Conservation (phyloP, 1,140 invertebrate species). For the Hycleus phaleratus region DNA sequence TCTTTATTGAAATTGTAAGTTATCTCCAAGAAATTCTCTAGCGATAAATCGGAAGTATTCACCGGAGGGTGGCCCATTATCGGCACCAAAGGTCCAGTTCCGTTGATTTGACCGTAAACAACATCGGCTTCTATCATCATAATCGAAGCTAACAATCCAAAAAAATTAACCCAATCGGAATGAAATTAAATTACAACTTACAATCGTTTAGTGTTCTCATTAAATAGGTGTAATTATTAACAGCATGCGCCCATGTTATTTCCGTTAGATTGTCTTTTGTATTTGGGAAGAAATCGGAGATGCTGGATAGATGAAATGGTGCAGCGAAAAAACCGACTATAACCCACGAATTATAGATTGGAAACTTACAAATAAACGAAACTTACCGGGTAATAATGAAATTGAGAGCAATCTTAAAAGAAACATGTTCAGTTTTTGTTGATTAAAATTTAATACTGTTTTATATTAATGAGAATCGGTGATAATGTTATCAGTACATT, state of each 20-base stretch:
- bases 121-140: constrained; percentile 88
- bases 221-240: constrained; percentile 60
- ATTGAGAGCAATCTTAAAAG: too few relatives aligned
- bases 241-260: constrained; percentile 76
- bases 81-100: constrained; percentile 47
- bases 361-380: too few relatives aligned
- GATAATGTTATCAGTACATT: too few relatives aligned
- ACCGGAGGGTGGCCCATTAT: constrained; percentile 82
- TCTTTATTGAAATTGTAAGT: constrained; percentile 46
- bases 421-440: too few relatives aligned
- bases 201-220: constrained; percentile 49
- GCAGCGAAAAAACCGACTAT: too few relatives aligned
- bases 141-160: constrained; percentile 45
- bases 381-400: too few relatives aligned
- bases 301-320: not conserved
- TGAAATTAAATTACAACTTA: constrained; percentile 30
- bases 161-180: not conserved
- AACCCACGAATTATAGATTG: too few relatives aligned
- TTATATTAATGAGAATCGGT: too few relatives aligned
- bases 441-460: too few relatives aligned
- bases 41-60: constrained; percentile 62
- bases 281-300: constrained; percentile 38
- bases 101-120: constrained; percentile 54
- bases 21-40: constrained; percentile 62
- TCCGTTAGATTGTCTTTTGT: constrained; percentile 56